These are phyloP conservation scores for Ophion costatus DNA, from an alignment of 2,888 invertebrate species.

Conservation along the genomic window DNA sequence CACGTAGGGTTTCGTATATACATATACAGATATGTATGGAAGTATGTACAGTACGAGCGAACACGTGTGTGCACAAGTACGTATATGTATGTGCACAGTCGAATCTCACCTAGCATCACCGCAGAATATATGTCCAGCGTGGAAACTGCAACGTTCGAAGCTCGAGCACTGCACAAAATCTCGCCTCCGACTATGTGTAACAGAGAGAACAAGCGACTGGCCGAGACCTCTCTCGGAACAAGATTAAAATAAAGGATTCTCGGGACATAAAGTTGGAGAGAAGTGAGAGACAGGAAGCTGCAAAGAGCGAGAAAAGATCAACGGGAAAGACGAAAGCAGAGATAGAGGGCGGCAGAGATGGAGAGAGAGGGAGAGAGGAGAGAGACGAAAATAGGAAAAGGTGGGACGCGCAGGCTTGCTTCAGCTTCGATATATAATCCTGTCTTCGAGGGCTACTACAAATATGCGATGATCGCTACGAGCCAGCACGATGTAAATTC, in stretches of 20 bases:
- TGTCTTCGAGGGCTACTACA: slow-evolving; percentile 21
- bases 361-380: slow-evolving; percentile 1
- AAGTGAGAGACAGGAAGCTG: slow-evolving; percentile 32
- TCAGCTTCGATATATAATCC: slow-evolving; percentile 60
- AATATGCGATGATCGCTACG: not conserved
- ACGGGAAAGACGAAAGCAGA: slow-evolving; percentile 31
- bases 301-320: slow-evolving; percentile 5
- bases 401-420: slow-evolving; percentile 60
- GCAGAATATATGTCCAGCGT: slow-evolving; percentile 29
- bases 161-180: slow-evolving; percentile 50
- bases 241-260: slow-evolving; percentile 50
- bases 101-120: slow-evolving; percentile 55
- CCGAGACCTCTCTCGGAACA: slow-evolving; percentile 38
- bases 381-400: slow-evolving; percentile 52
- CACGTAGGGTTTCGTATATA: slow-evolving; percentile 47
- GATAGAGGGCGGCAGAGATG: slow-evolving; percentile 18
- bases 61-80: not conserved
- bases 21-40: not conserved
- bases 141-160: slow-evolving; percentile 50
- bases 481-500: not conserved
- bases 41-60: not conserved
- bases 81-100: slow-evolving; percentile 40
- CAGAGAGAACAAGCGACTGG: slow-evolving; percentile 50
- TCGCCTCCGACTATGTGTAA: slow-evolving; percentile 58
- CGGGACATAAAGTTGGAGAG: slow-evolving; percentile 35